Base-by-base conservation (phyloP, 2,888 invertebrate genomes). In the Arge pagana region DNA sequence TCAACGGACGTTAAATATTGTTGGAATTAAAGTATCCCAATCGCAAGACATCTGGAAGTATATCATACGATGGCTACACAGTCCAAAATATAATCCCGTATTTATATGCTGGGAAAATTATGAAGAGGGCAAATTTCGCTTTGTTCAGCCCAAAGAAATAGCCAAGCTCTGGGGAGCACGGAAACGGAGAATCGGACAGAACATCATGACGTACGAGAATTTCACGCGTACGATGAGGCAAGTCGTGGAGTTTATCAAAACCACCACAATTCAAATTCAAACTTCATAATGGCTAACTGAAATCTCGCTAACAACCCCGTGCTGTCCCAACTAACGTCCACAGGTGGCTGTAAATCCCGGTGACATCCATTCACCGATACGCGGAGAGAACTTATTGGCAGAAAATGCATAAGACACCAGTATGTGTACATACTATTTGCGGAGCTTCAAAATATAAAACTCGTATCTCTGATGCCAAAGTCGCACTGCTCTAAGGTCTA, bases 91-190 rank as follows among this genome's bases (percentile, higher is more conserved):
- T 64, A 88, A 88, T 67, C 90, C 90, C 0, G 82, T 83, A 19
- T 82, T 90, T 59, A 89, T 92, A 63, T 85, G 87, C 73, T 92
- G 91, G 91, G 90, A 91, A 72, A 85, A 91, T 70, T 83, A 86
- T 62, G 80, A 84, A 30, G 83, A 85, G 59, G 91, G 91, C 11
- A 86, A 88, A 56, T 93, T 93, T 78, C 45, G 90, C 64, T 90
- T 93, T 66, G 87, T 90, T n/a, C 86, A 89, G 65, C 89, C 89
- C 31, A 88, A 89, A 62, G 85, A 86, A 68, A 87, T 92, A 8
- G 91, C 92, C 2, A 83, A 86, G 60, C 78, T 90, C 31, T 93
- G 92, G 92, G 92, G 92, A 4, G 83, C 83, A 58, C 45, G 87
- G 76, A 91, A 91, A 70, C n/a, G n/a, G n/a, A 85, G 87, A 70